Evolutionary conservation across 2,888 invertebrate species (phyloP).

Genomic region (Hirtodrosophila trivittata): DNA sequence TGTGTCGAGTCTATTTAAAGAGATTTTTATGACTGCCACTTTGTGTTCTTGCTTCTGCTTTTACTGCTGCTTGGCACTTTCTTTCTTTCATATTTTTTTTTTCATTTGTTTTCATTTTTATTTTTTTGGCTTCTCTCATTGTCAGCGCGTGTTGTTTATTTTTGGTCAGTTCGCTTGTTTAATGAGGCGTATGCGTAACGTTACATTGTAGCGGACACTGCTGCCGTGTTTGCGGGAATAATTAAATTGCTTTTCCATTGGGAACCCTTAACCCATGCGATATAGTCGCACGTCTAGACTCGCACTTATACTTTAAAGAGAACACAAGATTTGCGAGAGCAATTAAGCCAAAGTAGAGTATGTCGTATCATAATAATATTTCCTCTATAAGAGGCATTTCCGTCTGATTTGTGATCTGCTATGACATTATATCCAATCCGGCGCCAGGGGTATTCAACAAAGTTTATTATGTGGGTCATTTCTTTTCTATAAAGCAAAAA

Average conservation of each 20-base stretch:
- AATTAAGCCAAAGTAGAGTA: constrained; percentile 24
- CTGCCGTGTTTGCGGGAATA: constrained; percentile 11
- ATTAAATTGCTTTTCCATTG: constrained; percentile 13
- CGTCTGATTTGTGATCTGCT: too few relatives aligned
- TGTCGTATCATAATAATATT: too few relatives aligned
- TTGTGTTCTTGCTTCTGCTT: constrained; percentile 23
- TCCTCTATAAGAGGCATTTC: too few relatives aligned
- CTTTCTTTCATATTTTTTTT: constrained; percentile 12
- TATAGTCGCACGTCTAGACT: constrained; percentile 52
- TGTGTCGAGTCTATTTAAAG: constrained; percentile 72
- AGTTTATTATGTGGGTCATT: too few relatives aligned
- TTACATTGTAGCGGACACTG: constrained; percentile 42
- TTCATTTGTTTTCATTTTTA: constrained; percentile 18
- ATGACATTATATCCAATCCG: too few relatives aligned
- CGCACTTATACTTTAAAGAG: neutral
- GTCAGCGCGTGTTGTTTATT: constrained; percentile 52
- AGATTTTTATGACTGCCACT: constrained; percentile 62
- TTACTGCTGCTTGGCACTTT: constrained; percentile 30
- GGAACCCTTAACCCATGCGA: neutral
- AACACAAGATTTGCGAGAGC: constrained; percentile 31
- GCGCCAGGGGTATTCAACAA: too few relatives aligned
- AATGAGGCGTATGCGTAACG: constrained; percentile 63
- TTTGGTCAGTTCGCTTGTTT: constrained; percentile 47
- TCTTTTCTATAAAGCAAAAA: too few relatives aligned
- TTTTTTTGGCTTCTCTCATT: constrained; percentile 16